Percentiles rank a stretch among this genome's conserved stretches.
These are phyloP conservation scores for Amphipoea oculea DNA, from an alignment of 2,888 invertebrate genomes.

Conservation along the genomic window DNA sequence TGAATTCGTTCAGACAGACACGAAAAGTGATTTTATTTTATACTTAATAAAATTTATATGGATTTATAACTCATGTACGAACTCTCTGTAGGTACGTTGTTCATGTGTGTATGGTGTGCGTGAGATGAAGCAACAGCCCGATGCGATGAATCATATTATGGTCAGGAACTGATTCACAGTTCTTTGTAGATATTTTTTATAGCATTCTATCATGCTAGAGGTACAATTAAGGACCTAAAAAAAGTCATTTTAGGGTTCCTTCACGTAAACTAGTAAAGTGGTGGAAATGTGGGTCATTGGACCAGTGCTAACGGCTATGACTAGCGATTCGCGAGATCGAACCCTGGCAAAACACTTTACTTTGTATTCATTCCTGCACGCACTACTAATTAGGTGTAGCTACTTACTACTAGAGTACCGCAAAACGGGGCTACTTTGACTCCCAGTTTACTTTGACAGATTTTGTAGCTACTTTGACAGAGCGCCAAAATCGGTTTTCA, in stretches of 20 bases:
- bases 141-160: neutral
- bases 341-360: neutral
- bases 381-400: neutral
- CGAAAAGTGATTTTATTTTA: neutral
- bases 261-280: neutral
- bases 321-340: neutral
- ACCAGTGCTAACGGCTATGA: neutral
- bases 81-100: neutral
- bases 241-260: neutral
- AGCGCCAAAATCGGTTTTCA: no score
- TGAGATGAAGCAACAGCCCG: neutral
- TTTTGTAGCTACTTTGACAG: no score
- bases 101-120: neutral
- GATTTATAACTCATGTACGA: neutral
- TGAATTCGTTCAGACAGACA: neutral
- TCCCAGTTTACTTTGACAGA: no score
- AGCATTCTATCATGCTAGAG: neutral
- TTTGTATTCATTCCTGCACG: neutral
- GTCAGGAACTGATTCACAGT: neutral
- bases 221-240: neutral
- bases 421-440: no score
- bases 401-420: no score
- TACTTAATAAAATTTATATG: no score
- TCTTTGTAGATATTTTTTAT: neutral
- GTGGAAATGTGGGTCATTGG: neutral